A percentile compares a stretch with the other conserved stretches of the same genome.
These are phyloP conservation scores for Oncorhynchus gorbuscha DNA, from an alignment of 2,113 vertebrate species.

Conservation along the genomic window DNA sequence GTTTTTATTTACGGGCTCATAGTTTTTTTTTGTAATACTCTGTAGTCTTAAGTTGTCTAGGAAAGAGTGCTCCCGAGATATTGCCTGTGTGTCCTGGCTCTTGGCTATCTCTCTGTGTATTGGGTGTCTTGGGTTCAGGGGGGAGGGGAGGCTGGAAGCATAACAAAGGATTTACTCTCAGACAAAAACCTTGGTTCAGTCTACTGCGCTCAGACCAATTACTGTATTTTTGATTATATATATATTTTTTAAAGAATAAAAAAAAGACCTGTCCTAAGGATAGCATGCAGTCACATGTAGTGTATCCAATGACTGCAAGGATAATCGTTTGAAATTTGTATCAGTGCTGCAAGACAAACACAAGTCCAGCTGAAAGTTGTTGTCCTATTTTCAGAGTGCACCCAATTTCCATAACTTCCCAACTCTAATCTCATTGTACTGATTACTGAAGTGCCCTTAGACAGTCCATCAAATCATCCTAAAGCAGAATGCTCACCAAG, in stretches of 20 bases:
- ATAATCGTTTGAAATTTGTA: no score
- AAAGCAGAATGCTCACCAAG: no score
- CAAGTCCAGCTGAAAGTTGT: not conserved
- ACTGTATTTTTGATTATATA: not conserved
- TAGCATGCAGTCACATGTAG: not conserved
- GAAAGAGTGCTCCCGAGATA: conserved; percentile 19
- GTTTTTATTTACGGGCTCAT: not conserved
- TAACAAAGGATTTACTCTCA: no score
- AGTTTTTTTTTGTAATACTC: not conserved
- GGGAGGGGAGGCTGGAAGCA: no score
- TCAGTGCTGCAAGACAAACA: not conserved
- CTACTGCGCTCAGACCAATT: no score
- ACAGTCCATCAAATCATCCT: no score
- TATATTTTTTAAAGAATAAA: not conserved
- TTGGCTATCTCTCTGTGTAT: conserved; percentile 25
- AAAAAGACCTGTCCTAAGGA: not conserved
- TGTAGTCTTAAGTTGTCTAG: not conserved
- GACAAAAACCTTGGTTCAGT: no score
- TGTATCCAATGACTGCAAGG: no score
- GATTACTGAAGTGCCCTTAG: no score
- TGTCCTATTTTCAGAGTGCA: no score
- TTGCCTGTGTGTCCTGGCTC: conserved; percentile 28
- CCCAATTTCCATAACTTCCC: no score
- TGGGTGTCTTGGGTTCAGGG: conserved; percentile 4
- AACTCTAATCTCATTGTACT: no score